These are phyloP conservation scores for Lepidocyrtinus sp. DNA, from an alignment of 2,888 invertebrate genomes.

Conservation along the genomic window DNA sequence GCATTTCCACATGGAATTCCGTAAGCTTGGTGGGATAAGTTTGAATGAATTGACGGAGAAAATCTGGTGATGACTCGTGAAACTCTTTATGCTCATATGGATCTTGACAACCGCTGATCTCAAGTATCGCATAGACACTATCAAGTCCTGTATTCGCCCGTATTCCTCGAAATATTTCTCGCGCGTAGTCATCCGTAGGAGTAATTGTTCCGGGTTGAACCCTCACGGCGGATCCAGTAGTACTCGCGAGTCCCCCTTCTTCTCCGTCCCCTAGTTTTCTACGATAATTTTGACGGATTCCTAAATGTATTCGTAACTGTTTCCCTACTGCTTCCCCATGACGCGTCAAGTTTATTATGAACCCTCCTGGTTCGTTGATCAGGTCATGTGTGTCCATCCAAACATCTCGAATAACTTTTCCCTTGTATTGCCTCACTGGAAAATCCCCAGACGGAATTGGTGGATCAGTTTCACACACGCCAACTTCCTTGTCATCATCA, in stretches of 20 bases:
- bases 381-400: conserved; percentile 46
- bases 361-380: conserved; percentile 44
- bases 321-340: background rate
- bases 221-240: background rate
- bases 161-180: conserved; percentile 45
- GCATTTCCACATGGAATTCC: conserved; percentile 57
- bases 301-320: conserved; percentile 34
- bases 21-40: conserved; percentile 32
- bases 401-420: conserved; percentile 35
- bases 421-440: conserved; percentile 2
- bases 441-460: background rate
- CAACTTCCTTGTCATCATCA: no score
- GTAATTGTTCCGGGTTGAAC: conserved; percentile 33
- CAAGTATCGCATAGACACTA: conserved; percentile 39
- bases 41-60: conserved; percentile 31
- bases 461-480: background rate
- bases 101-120: conserved; percentile 48
- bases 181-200: conserved; percentile 56
- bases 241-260: background rate
- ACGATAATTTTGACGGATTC: conserved; percentile 17
- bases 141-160: background rate
- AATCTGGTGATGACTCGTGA: conserved; percentile 5
- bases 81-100: conserved; percentile 27
- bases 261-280: background rate
- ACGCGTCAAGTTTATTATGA: conserved; percentile 26